Evolutionary conservation across 1,140 invertebrate species (phyloP).

Genomic region (Drosophila malerkotliana): DNA sequence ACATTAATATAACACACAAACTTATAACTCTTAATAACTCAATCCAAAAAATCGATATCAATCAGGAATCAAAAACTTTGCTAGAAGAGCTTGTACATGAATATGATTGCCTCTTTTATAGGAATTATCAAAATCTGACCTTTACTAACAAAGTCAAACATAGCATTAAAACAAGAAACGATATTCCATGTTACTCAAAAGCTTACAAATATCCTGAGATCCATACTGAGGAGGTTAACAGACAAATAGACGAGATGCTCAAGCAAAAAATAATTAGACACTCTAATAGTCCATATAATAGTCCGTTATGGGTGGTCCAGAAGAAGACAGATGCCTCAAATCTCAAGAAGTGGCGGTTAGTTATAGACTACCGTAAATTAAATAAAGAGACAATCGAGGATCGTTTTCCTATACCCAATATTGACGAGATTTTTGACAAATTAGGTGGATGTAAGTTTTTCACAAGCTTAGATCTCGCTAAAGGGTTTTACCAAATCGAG

Average conservation of each 20-base stretch:
- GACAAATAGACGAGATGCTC: background rate
- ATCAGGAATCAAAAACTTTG: background rate
- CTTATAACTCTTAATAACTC: conserved; percentile 3
- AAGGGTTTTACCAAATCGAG: conserved; percentile 7
- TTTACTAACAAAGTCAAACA: background rate
- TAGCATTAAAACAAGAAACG: conserved; percentile 1
- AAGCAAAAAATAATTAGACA: background rate
- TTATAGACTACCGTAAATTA: background rate
- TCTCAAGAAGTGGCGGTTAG: background rate
- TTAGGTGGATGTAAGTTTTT: conserved; percentile 1
- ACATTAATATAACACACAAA: conserved; percentile 7
- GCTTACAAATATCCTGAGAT: background rate
- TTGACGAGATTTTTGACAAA: conserved; percentile 6
- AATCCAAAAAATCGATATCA: conserved; percentile 11
- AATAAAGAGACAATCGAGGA: conserved; percentile 6
- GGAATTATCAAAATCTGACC: background rate
- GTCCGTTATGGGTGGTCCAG: background rate
- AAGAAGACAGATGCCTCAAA: conserved; percentile 1
- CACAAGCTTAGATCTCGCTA: conserved; percentile 6
- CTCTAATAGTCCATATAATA: conserved; percentile 1
- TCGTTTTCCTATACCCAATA: conserved; percentile 5
- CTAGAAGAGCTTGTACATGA: conserved; percentile 1
- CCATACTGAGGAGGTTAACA: background rate
- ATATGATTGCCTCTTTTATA: conserved; percentile 6
- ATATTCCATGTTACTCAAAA: conserved; percentile 1